Conservation (phyloP, 2,113 vertebrate species). For the Penelope pileata region DNA sequence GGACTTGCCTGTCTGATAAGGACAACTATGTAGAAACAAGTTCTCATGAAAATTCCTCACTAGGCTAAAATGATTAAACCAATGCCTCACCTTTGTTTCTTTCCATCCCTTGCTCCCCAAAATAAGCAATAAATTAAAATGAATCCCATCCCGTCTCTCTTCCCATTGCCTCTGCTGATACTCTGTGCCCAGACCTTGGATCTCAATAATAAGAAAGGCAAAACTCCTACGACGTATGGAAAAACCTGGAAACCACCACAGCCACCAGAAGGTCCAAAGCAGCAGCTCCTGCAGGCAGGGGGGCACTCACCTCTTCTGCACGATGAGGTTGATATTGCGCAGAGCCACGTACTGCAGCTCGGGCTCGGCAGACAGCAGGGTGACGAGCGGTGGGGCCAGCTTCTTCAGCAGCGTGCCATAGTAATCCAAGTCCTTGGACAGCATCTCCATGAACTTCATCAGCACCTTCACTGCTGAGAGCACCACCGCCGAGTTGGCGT, state of each 20-base stretch:
- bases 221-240: accelerated
- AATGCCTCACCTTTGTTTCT: background rate
- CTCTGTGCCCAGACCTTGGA: accelerated
- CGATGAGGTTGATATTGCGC: slow-evolving; percentile 98
- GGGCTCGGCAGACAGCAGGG: slow-evolving; percentile 92
- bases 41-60: background rate
- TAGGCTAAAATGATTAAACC: accelerated
- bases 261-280: background rate
- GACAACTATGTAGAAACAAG: background rate
- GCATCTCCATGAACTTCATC: slow-evolving; percentile 99
- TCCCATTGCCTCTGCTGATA: background rate
- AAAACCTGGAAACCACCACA: background rate
- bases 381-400: slow-evolving; percentile 94
- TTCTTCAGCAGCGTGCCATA: slow-evolving; percentile 96
- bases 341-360: slow-evolving; percentile 98
- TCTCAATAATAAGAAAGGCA: background rate
- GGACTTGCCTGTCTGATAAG: background rate
- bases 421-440: slow-evolving; percentile 97
- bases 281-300: accelerated
- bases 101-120: background rate
- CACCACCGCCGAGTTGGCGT: slow-evolving; percentile 97
- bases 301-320: slow-evolving; percentile 90
- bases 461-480: slow-evolving; percentile 96
- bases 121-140: background rate
- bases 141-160: background rate